Conservation (phyloP, 2,888 invertebrate genomes). For the Drosophila anceps region DNA sequence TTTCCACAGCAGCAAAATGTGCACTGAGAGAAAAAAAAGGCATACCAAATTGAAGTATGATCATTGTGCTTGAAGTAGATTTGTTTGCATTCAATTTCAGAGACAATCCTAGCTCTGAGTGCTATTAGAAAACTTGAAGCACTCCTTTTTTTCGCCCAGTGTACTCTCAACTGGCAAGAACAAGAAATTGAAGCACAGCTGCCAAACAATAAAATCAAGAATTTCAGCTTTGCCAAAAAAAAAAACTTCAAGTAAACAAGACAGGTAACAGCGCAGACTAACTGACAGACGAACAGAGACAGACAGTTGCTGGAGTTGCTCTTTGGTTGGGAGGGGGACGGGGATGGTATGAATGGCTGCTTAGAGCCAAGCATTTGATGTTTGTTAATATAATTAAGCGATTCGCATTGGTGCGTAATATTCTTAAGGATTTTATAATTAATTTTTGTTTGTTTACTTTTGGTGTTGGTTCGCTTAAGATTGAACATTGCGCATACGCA, state of each 20-base stretch:
- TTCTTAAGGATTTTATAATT: slow-evolving; percentile 66
- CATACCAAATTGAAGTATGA: neutral
- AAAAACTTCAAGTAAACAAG: slow-evolving; percentile 17
- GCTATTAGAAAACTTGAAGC: neutral
- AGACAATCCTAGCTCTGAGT: neutral
- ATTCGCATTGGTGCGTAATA: slow-evolving; percentile 39
- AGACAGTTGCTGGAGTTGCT: neutral
- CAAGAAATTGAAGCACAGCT: slow-evolving; percentile 16
- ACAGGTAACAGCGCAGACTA: slow-evolving; percentile 23
- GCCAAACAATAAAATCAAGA: slow-evolving; percentile 21
- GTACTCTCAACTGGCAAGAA: neutral
- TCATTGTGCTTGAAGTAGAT: neutral
- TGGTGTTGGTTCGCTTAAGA: slow-evolving; percentile 8
- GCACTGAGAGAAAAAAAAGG: neutral
- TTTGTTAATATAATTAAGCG: slow-evolving; percentile 69
- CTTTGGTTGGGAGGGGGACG: neutral
- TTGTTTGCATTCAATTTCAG: neutral
- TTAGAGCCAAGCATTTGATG: slow-evolving; percentile 36
- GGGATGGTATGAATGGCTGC: neutral
- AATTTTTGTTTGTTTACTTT: slow-evolving; percentile 52
- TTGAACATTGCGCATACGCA: slow-evolving; percentile 43
- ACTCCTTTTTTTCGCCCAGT: neutral
- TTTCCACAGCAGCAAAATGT: neutral
- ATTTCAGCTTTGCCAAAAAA: slow-evolving; percentile 17
- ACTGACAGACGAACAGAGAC: neutral